Percentiles rank a stretch among this genome's conserved stretches.
Evolutionary conservation across 1,140 invertebrate species (phyloP).

Genomic region (Tribolium madens): DNA sequence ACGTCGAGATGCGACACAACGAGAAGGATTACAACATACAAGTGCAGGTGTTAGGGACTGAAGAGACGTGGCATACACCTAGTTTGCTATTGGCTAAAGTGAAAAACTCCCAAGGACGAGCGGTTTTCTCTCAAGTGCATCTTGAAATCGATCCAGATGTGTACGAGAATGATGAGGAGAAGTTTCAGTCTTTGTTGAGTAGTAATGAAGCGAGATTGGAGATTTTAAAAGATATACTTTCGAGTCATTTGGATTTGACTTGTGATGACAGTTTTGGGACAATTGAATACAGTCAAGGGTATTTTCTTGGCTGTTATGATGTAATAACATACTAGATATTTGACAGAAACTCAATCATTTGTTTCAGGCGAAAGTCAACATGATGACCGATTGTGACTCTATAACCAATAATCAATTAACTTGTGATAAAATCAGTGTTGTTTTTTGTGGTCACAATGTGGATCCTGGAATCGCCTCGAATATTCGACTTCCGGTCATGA

Average conservation of each 20-base stretch:
- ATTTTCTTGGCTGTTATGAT: conserved; percentile 83
- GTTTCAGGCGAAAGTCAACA: conserved; percentile 72
- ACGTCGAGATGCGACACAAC: conserved; percentile 74
- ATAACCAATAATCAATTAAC: conserved; percentile 71
- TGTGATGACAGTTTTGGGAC: conserved; percentile 66
- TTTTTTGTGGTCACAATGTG: conserved; percentile 73
- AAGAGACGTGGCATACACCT: conserved; percentile 88
- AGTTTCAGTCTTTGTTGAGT: conserved; percentile 72
- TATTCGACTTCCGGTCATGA: conserved; percentile 75
- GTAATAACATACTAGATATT: conserved; percentile 65
- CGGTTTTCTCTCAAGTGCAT: conserved; percentile 83
- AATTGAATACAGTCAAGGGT: conserved; percentile 74
- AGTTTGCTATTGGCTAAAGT: conserved; percentile 80
- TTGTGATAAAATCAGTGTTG: conserved; percentile 70
- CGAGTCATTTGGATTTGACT: conserved; percentile 77
- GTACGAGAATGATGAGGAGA: conserved; percentile 75
- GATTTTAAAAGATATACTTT: conserved; percentile 82
- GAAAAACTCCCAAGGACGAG: conserved; percentile 73
- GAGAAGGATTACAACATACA: conserved; percentile 77
- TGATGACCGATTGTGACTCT: conserved; percentile 71
- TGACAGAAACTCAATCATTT: neutral
- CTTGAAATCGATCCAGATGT: conserved; percentile 74
- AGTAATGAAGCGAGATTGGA: conserved; percentile 78
- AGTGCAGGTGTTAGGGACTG: conserved; percentile 81
- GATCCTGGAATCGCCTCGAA: conserved; percentile 68